Evolutionary conservation across 1,140 invertebrate species (phyloP), one percentile per base, ranked within the genome.

Genomic region (Doryteuthis pealeii): DNA sequence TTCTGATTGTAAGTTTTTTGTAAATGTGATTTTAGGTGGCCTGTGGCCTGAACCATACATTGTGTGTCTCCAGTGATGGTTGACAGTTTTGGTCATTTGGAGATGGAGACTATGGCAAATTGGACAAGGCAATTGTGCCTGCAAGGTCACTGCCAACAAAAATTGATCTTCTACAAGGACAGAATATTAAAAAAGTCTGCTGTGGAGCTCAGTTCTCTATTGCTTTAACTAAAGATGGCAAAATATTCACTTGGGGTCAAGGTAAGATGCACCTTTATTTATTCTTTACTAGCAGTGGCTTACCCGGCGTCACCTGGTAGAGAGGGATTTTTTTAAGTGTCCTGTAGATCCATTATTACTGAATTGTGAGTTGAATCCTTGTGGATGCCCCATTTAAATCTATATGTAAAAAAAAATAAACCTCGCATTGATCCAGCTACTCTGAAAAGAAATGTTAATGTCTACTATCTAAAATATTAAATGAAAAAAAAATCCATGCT

Each of bases 101-200:
- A 2, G 92, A 92, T 86, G 91, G 91, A 6, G 91, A 92, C 80
- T 91, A 91, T 86, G 92, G 92, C 14, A 92, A 92, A 84, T 84
- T 92, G 33, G 92, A 91, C 8, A 84, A 91, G 32, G 91, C 91
- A 58, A 89, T 90, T 82, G 89, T 88, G 12, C 88, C 87, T 15
- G 89, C 90, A 32, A 91, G 90, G 76, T 88, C 89, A 30, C 65
- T 77, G 15, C 83, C 86, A 2, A 88, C 91, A 82, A 85, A 88
- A 78, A 88, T 93, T 8, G 90, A 92, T 76, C 82, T 87, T 5
- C 81, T 92, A 69, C 88, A 88, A 77, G 90, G 91, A 69, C 79
- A 90, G 65, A 88, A 88, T 0, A 88, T 92, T 1, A 91, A 90
- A 74, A 91, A 91, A 84, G 90, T 92, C 14, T 89, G 89, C 31